Evolutionary conservation across 37 sponge, comb jelly and placozoan genomes (phyloP).

Genomic region (Geodia barretti): DNA sequence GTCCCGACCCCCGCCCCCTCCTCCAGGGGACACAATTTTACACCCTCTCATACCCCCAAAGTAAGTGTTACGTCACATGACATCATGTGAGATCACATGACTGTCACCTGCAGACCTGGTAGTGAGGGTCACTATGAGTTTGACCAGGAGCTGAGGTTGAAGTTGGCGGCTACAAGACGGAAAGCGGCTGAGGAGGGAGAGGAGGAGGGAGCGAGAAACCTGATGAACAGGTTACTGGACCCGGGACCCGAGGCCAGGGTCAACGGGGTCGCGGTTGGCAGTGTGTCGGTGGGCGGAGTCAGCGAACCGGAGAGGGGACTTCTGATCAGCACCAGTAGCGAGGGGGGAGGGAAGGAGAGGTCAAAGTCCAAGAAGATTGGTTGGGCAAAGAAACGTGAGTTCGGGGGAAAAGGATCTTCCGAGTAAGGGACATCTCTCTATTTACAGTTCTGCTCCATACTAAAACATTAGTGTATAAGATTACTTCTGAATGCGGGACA

Average conservation of each 20-base stretch:
- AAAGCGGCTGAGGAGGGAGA: not conserved
- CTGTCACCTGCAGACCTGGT: too few species aligned
- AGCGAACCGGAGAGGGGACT: too few species aligned
- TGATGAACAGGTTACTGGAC: not conserved
- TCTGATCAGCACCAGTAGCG: too few species aligned
- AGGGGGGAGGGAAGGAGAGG: not conserved
- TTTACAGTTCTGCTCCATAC: too few species aligned
- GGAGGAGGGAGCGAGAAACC: not conserved
- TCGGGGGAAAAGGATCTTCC: not conserved
- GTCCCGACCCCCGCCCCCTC: not conserved
- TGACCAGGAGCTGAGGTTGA: not conserved
- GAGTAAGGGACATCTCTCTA: not conserved
- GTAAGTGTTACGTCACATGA: not conserved
- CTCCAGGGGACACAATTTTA: not conserved
- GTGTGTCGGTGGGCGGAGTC: too few species aligned
- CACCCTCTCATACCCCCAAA: not conserved
- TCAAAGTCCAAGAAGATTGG: conserved; percentile 3
- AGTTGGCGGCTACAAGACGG: not conserved
- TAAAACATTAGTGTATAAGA: too few species aligned
- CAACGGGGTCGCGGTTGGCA: not conserved
- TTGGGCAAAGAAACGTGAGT: conserved; percentile 63
- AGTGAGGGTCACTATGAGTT: not conserved
- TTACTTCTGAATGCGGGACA: too few species aligned
- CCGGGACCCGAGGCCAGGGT: not conserved
- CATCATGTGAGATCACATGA: not conserved